Base-by-base conservation (phyloP, 2,888 invertebrate species). In the Andrena camellia region DNA sequence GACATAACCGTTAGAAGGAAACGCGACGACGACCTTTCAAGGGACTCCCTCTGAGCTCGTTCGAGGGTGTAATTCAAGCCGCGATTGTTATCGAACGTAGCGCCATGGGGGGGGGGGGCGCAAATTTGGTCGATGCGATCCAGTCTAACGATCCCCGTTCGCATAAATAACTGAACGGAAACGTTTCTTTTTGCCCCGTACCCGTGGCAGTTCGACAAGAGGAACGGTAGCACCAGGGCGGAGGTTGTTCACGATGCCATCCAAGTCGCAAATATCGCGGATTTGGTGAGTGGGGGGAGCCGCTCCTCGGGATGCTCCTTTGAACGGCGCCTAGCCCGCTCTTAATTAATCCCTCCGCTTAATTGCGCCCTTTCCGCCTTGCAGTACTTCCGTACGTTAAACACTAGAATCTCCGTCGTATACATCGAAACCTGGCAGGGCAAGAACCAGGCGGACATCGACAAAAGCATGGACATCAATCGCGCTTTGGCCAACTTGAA, bases 381-480 rank as follows among this genome's bases (percentile, higher is more conserved):
- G 1, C 96, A 98, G 98, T 98, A 98, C 94, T 98, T 98, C 95
- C 97, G 98, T 86, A 98, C 98, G 79, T 95, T 99, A 91, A 98
- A 98, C 94, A 98, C 99, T 69, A 96, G 99, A 88, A 98, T 99
- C 66, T 98, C 99, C 13, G 97, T 99, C 90, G 98, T 99, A 81
- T 99, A 99, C 95, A 97, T 99, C 94, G 99, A 99, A 95, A 98
- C 99, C 77, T 99, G 99, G 99, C 97, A 97, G 94, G 97, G 98
- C 88, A 96, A 96, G 23, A 98, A 99, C 95, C 97, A 98, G 93
- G 97, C 97, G 7, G 95, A 96, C 91, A 97, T 98, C 89, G 97
- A 97, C 92, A 96, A 97, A 88, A 97, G 96, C 93, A 97, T 97
- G 94, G 98, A 98, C 94, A 98, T 99, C 93, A 96, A 97, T 79